Evolutionary conservation across 2,797 vertebrate species (phyloP).

Genomic region (Poecilia velifera): DNA sequence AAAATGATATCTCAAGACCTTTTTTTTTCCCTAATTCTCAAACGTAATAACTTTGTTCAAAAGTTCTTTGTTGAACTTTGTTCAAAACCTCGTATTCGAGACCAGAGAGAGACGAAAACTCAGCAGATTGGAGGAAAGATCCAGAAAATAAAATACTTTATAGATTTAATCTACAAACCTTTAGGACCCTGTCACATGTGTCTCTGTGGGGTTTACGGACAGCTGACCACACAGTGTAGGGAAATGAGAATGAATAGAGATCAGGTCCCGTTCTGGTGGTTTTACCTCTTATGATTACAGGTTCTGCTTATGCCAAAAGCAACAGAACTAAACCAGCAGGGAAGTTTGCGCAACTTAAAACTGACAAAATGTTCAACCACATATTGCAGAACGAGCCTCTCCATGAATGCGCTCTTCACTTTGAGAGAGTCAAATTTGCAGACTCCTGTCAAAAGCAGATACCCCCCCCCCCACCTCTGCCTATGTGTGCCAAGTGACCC

Average conservation of each 20-base stretch:
- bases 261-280: not conserved
- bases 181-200: not conserved
- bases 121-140: not conserved
- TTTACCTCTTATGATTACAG: not conserved
- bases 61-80: too few relatives aligned
- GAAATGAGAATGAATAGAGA: not conserved
- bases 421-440: slow-evolving; percentile 21
- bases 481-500: slow-evolving; percentile 18
- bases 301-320: not conserved
- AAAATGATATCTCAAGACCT: not conserved
- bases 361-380: not conserved
- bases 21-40: not conserved
- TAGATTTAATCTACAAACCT: not conserved
- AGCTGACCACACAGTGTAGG: not conserved
- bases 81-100: not conserved
- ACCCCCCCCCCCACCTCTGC: rapidly evolving
- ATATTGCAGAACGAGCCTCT: slow-evolving; percentile 1
- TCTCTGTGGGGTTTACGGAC: not conserved
- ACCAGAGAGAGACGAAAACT: not conserved
- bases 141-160: not conserved
- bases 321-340: not conserved
- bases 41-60: not conserved
- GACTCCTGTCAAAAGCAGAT: slow-evolving; percentile 12
- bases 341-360: not conserved
- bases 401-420: slow-evolving; percentile 8